A percentile compares a stretch with the other conserved stretches of the same genome.
phyloP scores from a whole-genome alignment of 2,888 invertebrate species.

The Tetranychus piercei region DNA sequence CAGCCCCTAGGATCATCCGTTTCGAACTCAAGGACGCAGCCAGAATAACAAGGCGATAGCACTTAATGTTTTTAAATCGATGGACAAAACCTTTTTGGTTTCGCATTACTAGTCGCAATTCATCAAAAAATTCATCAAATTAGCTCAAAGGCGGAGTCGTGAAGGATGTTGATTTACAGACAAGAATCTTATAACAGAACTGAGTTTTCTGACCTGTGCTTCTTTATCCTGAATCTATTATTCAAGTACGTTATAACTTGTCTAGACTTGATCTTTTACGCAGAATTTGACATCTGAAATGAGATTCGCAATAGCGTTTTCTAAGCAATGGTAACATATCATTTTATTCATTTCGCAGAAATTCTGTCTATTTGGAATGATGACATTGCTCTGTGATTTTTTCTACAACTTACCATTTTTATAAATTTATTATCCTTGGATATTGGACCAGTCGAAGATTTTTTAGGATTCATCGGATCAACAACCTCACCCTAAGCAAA shows the following conservation, averaged over 20 bases:
- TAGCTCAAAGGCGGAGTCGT: conserved; percentile 73
- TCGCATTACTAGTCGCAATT: neutral
- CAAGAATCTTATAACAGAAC: conserved; percentile 78
- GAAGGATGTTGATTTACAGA: conserved; percentile 89
- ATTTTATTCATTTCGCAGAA: conserved; percentile 38
- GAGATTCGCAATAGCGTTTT: too few relatives aligned
- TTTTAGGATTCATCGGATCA: neutral
- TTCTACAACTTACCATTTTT: conserved; percentile 86
- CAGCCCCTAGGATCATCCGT: conserved; percentile 48
- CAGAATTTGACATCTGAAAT: too few relatives aligned
- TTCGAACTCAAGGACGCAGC: conserved; percentile 47
- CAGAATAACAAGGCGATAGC: conserved; percentile 39
- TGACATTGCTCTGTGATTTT: conserved; percentile 84
- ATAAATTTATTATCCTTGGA: conserved; percentile 83
- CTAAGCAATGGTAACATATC: neutral
- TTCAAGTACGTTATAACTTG: conserved; percentile 42
- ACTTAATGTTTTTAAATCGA: neutral
- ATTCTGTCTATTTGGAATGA: conserved; percentile 87
- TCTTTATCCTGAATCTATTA: conserved; percentile 86
- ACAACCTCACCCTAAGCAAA: too few relatives aligned
- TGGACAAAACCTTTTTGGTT: neutral
- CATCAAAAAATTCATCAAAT: conserved; percentile 28
- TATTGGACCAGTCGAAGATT: conserved; percentile 48
- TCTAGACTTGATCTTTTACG: neutral
- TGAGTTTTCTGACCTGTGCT: conserved; percentile 74